Evolutionary conservation across 2,888 invertebrate genomes (phyloP).

Genomic region (Lutraria lutraria): DNA sequence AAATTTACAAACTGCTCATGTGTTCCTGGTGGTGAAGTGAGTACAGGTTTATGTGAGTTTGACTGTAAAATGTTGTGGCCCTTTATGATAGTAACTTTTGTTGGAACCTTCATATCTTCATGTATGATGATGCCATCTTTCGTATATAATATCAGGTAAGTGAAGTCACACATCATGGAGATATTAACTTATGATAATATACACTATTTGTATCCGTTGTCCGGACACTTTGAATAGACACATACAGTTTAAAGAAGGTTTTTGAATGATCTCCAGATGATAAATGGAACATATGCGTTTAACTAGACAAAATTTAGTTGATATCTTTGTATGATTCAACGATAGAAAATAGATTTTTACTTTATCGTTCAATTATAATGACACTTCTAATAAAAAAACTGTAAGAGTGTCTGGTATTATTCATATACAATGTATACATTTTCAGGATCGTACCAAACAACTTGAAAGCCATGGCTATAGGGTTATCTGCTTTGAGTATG

Average conservation of each 20-base stretch:
- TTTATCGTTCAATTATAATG: too few relatives aligned
- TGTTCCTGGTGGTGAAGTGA: constrained; percentile 40
- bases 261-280: too few relatives aligned
- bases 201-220: too few relatives aligned
- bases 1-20: constrained; percentile 55
- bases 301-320: too few relatives aligned
- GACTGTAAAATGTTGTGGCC: constrained; percentile 51
- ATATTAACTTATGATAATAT: too few relatives aligned
- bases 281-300: too few relatives aligned
- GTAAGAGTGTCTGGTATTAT: too few relatives aligned
- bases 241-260: too few relatives aligned
- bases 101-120: constrained; percentile 24
- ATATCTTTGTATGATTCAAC: too few relatives aligned
- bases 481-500: constrained; percentile 40
- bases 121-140: constrained; percentile 53
- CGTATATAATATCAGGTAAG: constrained; percentile 45
- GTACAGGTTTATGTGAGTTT: constrained; percentile 45
- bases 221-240: too few relatives aligned
- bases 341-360: too few relatives aligned
- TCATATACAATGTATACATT: not conserved
- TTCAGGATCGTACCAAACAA: constrained; percentile 54
- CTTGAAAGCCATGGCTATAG: constrained; percentile 53
- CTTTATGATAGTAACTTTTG: constrained; percentile 35
- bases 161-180: not conserved
- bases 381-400: too few relatives aligned